A percentile compares a stretch with the other conserved stretches of the same genome.
Conservation (phyloP, 2,888 invertebrate genomes). For the Lydus trimaculatus region DNA sequence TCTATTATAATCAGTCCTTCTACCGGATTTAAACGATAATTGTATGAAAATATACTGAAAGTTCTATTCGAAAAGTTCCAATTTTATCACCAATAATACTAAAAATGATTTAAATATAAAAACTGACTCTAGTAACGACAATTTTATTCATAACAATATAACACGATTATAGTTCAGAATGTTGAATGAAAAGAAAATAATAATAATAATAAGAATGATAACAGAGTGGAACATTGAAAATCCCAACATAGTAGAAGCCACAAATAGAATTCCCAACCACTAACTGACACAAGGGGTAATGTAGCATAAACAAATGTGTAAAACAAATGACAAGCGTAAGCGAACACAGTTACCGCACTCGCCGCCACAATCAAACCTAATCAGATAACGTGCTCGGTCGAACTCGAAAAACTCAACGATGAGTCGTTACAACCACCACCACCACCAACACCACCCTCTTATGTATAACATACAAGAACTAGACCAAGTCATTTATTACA, state of each 20-base stretch:
- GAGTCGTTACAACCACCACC: not conserved
- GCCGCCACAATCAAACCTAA: constrained; percentile 48
- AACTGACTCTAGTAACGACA: constrained; percentile 21
- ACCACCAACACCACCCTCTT: not conserved
- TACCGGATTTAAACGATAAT: not conserved
- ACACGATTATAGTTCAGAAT: constrained; percentile 31
- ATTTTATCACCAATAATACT: constrained; percentile 18
- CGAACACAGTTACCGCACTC: constrained; percentile 44
- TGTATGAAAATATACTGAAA: not conserved
- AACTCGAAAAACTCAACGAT: constrained; percentile 34
- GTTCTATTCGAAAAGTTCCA: not conserved
- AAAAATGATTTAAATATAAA: not conserved
- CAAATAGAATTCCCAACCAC: constrained; percentile 46
- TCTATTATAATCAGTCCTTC: not conserved
- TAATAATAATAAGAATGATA: not conserved
- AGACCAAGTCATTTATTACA: not conserved
- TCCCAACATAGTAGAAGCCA: constrained; percentile 25
- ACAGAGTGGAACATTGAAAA: constrained; percentile 22
- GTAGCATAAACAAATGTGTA: constrained; percentile 51
- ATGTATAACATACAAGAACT: not conserved
- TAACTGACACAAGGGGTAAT: constrained; percentile 48
- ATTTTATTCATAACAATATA: constrained; percentile 35
- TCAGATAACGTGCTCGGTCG: constrained; percentile 49
- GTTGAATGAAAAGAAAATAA: not conserved
- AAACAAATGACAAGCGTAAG: constrained; percentile 52